Evolutionary conservation across 2,888 invertebrate species (phyloP).

Genomic region (Lasioglossum leucozonium): DNA sequence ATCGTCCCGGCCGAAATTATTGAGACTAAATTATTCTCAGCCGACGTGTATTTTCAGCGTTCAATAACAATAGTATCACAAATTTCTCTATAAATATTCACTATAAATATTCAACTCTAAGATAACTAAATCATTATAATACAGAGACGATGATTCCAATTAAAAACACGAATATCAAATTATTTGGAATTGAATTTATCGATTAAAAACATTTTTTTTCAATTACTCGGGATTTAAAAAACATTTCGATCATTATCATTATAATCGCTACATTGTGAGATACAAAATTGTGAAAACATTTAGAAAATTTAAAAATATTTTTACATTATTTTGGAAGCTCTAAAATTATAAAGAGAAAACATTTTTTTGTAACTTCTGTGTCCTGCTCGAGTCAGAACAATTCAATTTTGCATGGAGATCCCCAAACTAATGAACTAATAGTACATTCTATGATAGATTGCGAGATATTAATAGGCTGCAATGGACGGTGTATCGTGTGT

Average conservation of each 20-base stretch:
- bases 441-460: not conserved
- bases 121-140: not conserved
- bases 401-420: not conserved
- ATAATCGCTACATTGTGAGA: no score
- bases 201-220: no score
- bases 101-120: not conserved
- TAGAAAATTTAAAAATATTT: not conserved
- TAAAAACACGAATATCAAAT: no score
- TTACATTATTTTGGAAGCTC: no score
- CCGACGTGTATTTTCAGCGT: not conserved
- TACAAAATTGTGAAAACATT: not conserved
- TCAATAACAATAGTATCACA: not conserved
- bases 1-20: not conserved
- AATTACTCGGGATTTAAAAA: no score
- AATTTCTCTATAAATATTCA: no score
- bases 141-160: no score
- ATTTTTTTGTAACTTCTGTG: no score
- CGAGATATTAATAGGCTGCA: not conserved
- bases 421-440: not conserved
- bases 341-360: no score
- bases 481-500: not conserved
- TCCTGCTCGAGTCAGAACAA: not conserved
- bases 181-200: no score
- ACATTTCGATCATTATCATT: no score
- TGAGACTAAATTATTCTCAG: not conserved